Base-by-base conservation (phyloP, 1,140 invertebrate species). In the Galleria mellonella region DNA sequence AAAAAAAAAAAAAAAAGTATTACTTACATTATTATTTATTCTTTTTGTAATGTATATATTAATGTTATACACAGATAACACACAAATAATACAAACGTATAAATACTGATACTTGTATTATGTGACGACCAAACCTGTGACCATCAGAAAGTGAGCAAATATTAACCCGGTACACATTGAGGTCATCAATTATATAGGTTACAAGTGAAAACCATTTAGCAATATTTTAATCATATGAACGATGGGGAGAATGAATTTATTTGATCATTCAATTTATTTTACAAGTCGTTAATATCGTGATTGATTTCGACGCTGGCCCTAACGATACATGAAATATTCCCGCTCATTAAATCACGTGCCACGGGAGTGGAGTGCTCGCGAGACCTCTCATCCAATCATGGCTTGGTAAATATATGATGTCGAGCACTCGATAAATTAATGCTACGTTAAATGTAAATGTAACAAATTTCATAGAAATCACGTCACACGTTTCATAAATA, bases 241-340 rank as follows among this genome's bases (percentile, higher is more conserved):
- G 42, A 36, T 32, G 33, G 31, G 10, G 31, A 32, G 31, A 59
- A 32, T 31, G 39, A 47, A 55, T 43, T 54, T 54, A 51, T 62
- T 53, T 57, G 61, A 53, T 55, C 50, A 56, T 74, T 66, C 71
- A 71, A 69, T 79, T 77, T 73, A 67, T 70, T 82, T 78, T 62
- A 66, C 72, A 69, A 65, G 65, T 82, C 67, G 69, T 82, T 79
- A 79, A 79, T 82, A 79, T 73, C 61, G 66, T 75, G 72, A 79
- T 79, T 77, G 75, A 76, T 82, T 72, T 68, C 72, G 65, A 72
- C 61, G 66, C 57, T 56, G 61, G 62, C 74, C 65, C 62, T 72
- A 73, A 77, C 71, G 74, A 78, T 71, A 73, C 69, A 72, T 81
- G 74, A 75, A 82, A 77, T 73, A 71, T 75, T 77, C 73, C 47